Percentiles rank a stretch among this genome's conserved stretches.
Conservation (phyloP, 2,113 vertebrate species). For the Muscicapa adusta region DNA sequence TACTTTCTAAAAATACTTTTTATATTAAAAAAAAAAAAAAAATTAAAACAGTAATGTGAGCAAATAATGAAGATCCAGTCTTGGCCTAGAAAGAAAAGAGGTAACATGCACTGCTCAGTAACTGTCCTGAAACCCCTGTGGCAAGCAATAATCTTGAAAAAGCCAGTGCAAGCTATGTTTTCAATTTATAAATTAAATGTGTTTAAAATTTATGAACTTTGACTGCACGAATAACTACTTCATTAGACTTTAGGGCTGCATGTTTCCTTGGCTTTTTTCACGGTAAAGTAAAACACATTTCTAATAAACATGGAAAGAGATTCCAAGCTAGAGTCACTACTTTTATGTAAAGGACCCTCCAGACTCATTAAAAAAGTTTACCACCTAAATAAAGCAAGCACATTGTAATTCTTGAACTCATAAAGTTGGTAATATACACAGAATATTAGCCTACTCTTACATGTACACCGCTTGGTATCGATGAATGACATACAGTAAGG, state of each 20-base stretch:
- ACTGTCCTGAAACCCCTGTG: conserved; percentile 18
- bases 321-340: conserved; percentile 51
- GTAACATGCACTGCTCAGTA: not conserved
- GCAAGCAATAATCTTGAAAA: conserved; percentile 50
- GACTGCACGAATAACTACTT: conserved; percentile 44
- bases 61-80: not conserved
- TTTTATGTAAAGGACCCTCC: conserved; percentile 61
- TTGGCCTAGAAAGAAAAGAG: not conserved
- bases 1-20: not conserved
- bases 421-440: conserved; percentile 36
- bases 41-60: not conserved
- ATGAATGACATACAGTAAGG: not conserved
- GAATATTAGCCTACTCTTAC: conserved; percentile 25
- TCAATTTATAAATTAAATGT: conserved; percentile 48
- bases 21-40: not conserved
- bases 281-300: conserved; percentile 44
- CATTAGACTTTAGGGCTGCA: conserved; percentile 32
- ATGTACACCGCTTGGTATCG: not conserved
- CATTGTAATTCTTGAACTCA: conserved; percentile 48
- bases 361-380: conserved; percentile 68
- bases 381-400: conserved; percentile 62
- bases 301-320: conserved; percentile 56
- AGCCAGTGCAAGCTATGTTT: conserved; percentile 23
- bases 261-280: conserved; percentile 35
- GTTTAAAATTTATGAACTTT: conserved; percentile 61